These are phyloP conservation scores for Oryzias sinensis DNA, from an alignment of 2,797 vertebrate genomes.

Conservation along the genomic window DNA sequence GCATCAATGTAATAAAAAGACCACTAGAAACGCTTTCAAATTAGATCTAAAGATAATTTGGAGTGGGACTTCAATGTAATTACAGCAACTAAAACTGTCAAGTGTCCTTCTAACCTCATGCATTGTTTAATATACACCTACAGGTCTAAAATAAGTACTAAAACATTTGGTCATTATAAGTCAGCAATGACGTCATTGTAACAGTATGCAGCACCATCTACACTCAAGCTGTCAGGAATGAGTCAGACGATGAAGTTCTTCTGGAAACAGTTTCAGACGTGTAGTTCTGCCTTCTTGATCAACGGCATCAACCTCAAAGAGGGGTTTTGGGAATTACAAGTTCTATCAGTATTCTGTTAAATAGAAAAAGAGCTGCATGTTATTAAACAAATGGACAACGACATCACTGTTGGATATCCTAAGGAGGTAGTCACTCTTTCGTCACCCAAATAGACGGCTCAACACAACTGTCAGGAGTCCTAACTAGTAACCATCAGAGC, in stretches of 20 bases:
- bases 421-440: slow-evolving; percentile 51
- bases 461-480: slow-evolving; percentile 39
- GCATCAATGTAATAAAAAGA: too few species aligned
- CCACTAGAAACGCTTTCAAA: too few species aligned
- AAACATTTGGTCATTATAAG: not conserved
- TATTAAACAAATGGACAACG: slow-evolving; percentile 64
- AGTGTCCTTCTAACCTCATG: too few species aligned
- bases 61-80: too few species aligned
- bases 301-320: slow-evolving; percentile 9
- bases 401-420: slow-evolving; percentile 45
- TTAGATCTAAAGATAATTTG: too few species aligned
- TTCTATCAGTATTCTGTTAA: slow-evolving; percentile 48
- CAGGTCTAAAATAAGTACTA: too few species aligned
- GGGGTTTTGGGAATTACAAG: slow-evolving; percentile 32
- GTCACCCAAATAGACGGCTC: slow-evolving; percentile 47
- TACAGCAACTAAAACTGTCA: too few species aligned
- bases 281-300: slow-evolving; percentile 16
- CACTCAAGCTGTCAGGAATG: slow-evolving; percentile 38
- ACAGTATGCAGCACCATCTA: slow-evolving; percentile 11
- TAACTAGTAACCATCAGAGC: slow-evolving; percentile 44
- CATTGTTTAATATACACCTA: too few species aligned
- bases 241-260: slow-evolving; percentile 1
- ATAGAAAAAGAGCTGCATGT: slow-evolving; percentile 56
- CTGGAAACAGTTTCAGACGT: slow-evolving; percentile 34
- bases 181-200: slow-evolving; percentile 2